Percentiles rank a stretch among this genome's conserved stretches.
phyloP scores from a whole-genome alignment of 2,113 vertebrate species.

The Noturus placidus region DNA sequence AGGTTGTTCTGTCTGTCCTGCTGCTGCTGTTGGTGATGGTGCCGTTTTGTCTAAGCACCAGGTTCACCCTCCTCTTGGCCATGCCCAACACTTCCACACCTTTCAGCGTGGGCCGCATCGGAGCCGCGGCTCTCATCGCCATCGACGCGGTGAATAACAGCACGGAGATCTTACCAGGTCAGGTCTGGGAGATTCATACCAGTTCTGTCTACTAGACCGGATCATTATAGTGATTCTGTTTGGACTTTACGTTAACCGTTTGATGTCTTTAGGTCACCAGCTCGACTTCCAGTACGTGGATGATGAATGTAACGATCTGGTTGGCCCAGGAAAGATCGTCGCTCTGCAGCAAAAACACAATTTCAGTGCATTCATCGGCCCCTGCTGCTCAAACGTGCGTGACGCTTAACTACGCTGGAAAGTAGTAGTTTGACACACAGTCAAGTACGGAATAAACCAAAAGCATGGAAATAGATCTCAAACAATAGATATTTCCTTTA shows the following conservation, averaged over 20 bases:
- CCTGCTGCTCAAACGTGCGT: slow-evolving; percentile 53
- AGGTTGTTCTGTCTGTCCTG: neutral
- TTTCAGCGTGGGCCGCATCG: slow-evolving; percentile 53
- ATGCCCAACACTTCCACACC: slow-evolving; percentile 53
- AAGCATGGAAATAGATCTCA: neutral
- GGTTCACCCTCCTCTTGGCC: slow-evolving; percentile 56
- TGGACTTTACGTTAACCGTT: neutral
- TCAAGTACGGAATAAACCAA: neutral
- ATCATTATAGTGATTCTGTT: neutral
- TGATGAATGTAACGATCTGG: slow-evolving; percentile 51
- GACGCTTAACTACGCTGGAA: neutral
- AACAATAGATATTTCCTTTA: neutral
- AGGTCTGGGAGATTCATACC: neutral
- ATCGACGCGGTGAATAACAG: slow-evolving; percentile 50
- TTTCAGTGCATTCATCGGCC: slow-evolving; percentile 57
- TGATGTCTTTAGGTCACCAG: slow-evolving; percentile 48
- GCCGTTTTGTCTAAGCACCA: neutral
- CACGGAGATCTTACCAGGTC: slow-evolving; percentile 52
- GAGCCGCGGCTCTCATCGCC: slow-evolving; percentile 52
- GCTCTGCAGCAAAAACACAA: slow-evolving; percentile 43
- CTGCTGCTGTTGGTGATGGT: slow-evolving; percentile 17
- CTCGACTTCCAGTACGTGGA: slow-evolving; percentile 57
- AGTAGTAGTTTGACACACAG: neutral
- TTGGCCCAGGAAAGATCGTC: slow-evolving; percentile 53
- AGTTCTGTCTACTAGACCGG: neutral